Conservation (phyloP, 2,113 vertebrate species). For the Phasianus colchicus region DNA sequence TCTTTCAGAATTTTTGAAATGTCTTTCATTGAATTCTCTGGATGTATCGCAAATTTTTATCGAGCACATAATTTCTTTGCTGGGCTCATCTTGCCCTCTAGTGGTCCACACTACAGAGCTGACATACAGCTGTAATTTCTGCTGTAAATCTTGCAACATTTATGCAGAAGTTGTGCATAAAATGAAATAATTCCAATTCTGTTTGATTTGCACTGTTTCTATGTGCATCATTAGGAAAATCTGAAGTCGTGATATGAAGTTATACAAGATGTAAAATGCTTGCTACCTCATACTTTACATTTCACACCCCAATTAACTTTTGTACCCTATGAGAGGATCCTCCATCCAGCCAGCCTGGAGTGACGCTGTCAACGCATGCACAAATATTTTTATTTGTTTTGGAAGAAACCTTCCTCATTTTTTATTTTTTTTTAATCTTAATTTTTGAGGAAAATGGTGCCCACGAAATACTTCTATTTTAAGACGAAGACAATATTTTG, state of each 20-base stretch:
- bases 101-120: neutral
- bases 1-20: neutral
- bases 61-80: neutral
- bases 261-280: neutral
- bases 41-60: fast-evolving
- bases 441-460: neutral
- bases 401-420: neutral
- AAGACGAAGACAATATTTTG: neutral
- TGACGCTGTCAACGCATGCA: neutral
- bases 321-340: neutral
- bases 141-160: neutral
- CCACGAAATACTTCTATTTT: neutral
- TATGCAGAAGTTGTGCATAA: fast-evolving
- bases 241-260: neutral
- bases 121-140: neutral
- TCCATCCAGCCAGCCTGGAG: neutral
- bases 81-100: conserved; percentile 52
- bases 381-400: neutral
- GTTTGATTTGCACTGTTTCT: neutral
- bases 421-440: neutral
- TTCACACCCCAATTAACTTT: neutral
- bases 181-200: neutral
- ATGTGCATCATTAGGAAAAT: neutral
- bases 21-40: neutral
- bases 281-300: neutral